Percentiles rank a stretch among this genome's conserved stretches.
phyloP scores from a whole-genome alignment of 1,140 invertebrate genomes.

The Diprion similis region DNA sequence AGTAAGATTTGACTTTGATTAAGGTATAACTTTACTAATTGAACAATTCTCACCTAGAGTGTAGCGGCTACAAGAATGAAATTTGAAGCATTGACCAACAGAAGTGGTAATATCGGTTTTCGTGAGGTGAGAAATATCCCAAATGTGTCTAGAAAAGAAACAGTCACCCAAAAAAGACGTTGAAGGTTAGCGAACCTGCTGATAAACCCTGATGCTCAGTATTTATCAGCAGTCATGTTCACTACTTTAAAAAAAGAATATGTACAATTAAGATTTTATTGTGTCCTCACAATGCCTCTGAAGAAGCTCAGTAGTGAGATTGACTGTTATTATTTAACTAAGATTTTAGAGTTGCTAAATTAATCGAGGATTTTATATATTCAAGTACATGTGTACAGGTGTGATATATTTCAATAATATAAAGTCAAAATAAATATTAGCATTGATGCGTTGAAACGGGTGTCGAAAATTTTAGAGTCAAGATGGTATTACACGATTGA shows the following conservation, averaged over 20 bases:
- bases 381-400: neutral
- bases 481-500: too few relatives aligned
- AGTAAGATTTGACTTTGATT: conserved; percentile 47
- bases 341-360: neutral
- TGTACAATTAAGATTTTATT: neutral
- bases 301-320: too few relatives aligned
- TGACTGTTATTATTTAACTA: neutral
- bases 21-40: conserved; percentile 6
- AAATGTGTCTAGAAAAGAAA: too few relatives aligned
- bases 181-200: neutral
- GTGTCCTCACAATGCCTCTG: too few relatives aligned
- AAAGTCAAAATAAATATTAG: neutral
- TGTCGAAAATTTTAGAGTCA: too few relatives aligned
- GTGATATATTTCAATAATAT: neutral
- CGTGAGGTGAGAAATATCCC: too few relatives aligned
- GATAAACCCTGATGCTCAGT: too few relatives aligned
- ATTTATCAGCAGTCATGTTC: too few relatives aligned
- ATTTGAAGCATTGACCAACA: neutral
- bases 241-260: neutral
- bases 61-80: neutral
- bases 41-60: neutral
- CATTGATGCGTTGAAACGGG: too few relatives aligned
- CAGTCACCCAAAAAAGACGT: neutral
- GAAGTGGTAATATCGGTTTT: neutral
- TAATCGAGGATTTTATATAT: neutral